Percentiles rank a stretch among this genome's conserved stretches.
phyloP scores from a whole-genome alignment of 2,888 invertebrate genomes.

The Ryuthela nishihirai region DNA sequence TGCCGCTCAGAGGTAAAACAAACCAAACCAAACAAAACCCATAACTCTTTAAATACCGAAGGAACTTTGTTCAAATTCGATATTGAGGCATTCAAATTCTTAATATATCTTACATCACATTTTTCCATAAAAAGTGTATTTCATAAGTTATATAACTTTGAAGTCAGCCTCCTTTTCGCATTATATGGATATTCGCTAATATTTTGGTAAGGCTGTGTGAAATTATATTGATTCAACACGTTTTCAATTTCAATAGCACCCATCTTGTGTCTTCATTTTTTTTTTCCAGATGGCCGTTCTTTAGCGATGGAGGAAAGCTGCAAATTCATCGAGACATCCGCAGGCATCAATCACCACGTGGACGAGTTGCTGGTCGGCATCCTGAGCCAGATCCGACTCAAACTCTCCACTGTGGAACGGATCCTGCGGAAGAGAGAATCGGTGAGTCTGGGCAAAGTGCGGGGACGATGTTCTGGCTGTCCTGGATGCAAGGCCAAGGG shows the following conservation, averaged over 20 bases:
- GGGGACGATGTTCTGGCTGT: conserved; percentile 23
- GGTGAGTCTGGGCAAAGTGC: conserved; percentile 14
- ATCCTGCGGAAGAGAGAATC: conserved; percentile 33
- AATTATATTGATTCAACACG: too few species aligned
- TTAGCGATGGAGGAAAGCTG: conserved; percentile 49
- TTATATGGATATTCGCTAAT: too few species aligned
- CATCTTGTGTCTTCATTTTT: background rate
- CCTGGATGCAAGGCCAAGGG: conserved; percentile 40
- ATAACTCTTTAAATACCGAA: too few species aligned
- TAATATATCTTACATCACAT: too few species aligned
- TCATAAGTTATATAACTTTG: too few species aligned
- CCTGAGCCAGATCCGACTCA: conserved; percentile 50
- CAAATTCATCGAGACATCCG: conserved; percentile 52
- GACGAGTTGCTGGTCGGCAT: conserved; percentile 52
- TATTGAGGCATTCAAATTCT: too few species aligned
- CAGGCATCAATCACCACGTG: conserved; percentile 51
- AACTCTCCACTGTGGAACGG: conserved; percentile 32
- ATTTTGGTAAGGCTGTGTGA: too few species aligned
- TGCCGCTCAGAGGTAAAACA: too few species aligned
- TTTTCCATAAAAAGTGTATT: too few species aligned
- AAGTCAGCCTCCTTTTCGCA: too few species aligned
- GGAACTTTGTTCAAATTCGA: too few species aligned
- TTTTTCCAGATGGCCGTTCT: conserved; percentile 49
- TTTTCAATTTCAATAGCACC: background rate
- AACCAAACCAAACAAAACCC: too few species aligned